Evolutionary conservation across 2,797 vertebrate genomes (phyloP).

Genomic region (Poecilia velifera): DNA sequence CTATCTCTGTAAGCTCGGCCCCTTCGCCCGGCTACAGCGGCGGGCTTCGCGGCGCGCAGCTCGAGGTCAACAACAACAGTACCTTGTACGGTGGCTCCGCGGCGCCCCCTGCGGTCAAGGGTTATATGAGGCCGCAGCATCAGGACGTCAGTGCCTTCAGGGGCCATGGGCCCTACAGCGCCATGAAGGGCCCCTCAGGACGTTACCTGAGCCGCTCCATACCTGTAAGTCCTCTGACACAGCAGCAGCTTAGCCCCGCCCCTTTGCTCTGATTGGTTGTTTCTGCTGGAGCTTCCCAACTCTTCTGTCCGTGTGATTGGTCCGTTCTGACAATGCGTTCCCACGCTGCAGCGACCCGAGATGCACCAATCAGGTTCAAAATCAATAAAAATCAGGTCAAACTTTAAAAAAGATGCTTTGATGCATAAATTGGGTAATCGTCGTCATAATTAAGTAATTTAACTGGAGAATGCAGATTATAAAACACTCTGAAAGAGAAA

Average conservation of each 20-base stretch:
- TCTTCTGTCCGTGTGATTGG: background rate
- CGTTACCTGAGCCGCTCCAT: constrained; percentile 91
- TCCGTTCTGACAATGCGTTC: constrained; percentile 5
- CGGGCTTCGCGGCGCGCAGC: constrained; percentile 70
- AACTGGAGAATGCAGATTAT: too few relatives aligned
- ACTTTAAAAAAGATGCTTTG: background rate
- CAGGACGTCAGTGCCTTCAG: constrained; percentile 77
- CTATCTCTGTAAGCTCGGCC: constrained; percentile 36
- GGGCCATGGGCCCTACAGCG: constrained; percentile 67
- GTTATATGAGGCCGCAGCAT: constrained; percentile 60
- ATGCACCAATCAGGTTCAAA: background rate
- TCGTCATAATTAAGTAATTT: too few relatives aligned
- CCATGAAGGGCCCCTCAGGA: constrained; percentile 82
- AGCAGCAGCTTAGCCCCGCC: constrained; percentile 63
- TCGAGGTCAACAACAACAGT: constrained; percentile 89
- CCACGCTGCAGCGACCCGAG: background rate
- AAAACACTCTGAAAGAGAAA: too few relatives aligned
- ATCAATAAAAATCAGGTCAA: background rate
- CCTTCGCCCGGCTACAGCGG: constrained; percentile 72
- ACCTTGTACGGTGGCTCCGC: constrained; percentile 61
- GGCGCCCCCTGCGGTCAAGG: constrained; percentile 26
- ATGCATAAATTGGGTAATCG: background rate
- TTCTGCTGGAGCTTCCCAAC: constrained; percentile 26
- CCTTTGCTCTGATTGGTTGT: constrained; percentile 20
- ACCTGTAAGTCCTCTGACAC: constrained; percentile 89